Percentiles rank a stretch among this genome's conserved stretches.
phyloP scores from a whole-genome alignment of 2,888 invertebrate species.

The Cheilosia impressa region DNA sequence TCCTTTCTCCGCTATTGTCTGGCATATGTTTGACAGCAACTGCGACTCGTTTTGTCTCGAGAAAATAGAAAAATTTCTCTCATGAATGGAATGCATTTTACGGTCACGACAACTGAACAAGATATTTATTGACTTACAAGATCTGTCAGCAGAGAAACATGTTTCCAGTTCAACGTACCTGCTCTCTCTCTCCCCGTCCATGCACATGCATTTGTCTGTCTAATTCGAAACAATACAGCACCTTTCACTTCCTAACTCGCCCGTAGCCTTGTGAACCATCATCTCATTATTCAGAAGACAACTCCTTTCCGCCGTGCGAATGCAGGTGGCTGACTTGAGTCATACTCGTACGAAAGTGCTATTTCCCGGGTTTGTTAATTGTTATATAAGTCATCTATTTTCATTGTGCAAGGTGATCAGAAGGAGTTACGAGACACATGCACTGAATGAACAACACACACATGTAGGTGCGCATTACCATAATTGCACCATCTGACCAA shows the following conservation, averaged over 20 bases:
- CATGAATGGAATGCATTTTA: slow-evolving; percentile 4
- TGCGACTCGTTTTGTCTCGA: background rate
- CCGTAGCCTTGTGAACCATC: slow-evolving; percentile 5
- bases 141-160: slow-evolving; percentile 35
- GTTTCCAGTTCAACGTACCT: slow-evolving; percentile 59
- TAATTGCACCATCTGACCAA: slow-evolving; percentile 62
- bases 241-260: slow-evolving; percentile 58
- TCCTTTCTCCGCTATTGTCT: background rate
- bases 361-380: slow-evolving; percentile 43
- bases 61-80: slow-evolving; percentile 10
- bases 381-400: slow-evolving; percentile 52
- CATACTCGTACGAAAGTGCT: background rate
- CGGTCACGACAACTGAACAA: slow-evolving; percentile 23
- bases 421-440: slow-evolving; percentile 48
- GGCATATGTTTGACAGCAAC: background rate
- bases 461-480: slow-evolving; percentile 40
- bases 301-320: background rate
- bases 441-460: slow-evolving; percentile 50
- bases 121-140: slow-evolving; percentile 46
- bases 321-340: slow-evolving; percentile 23
- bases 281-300: slow-evolving; percentile 8
- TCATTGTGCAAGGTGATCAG: slow-evolving; percentile 71
- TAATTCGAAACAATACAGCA: slow-evolving; percentile 43
- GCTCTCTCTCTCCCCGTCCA: slow-evolving; percentile 12
- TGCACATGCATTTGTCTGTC: background rate